Evolutionary conservation across 2,797 vertebrate genomes (phyloP).

Genomic region (Protonibea diacanthus): DNA sequence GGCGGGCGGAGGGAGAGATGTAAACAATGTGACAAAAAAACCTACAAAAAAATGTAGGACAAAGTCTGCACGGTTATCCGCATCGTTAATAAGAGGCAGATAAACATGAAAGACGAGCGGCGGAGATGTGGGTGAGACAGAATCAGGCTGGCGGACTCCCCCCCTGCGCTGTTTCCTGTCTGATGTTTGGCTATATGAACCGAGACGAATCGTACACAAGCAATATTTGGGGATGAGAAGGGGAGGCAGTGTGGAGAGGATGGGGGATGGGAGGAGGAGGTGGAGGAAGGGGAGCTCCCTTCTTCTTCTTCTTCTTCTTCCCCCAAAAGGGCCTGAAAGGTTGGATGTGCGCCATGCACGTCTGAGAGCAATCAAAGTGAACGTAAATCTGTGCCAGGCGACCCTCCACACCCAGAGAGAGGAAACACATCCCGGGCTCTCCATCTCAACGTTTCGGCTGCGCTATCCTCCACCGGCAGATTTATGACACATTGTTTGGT

Average conservation of each 20-base stretch:
- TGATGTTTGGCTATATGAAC: slow-evolving; percentile 70
- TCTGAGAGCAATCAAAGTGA: slow-evolving; percentile 76
- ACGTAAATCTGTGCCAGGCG: slow-evolving; percentile 62
- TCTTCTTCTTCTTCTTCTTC: slow-evolving; percentile 1
- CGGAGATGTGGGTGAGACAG: slow-evolving; percentile 58
- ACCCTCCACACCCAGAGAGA: slow-evolving; percentile 53
- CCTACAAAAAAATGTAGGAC: slow-evolving; percentile 64
- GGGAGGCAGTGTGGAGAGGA: slow-evolving; percentile 25
- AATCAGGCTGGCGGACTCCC: slow-evolving; percentile 67
- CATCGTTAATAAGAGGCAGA: slow-evolving; percentile 60
- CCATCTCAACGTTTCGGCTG: slow-evolving; percentile 41
- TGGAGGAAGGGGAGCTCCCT: slow-evolving; percentile 59
- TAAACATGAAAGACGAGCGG: slow-evolving; percentile 65
- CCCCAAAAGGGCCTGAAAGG: slow-evolving; percentile 71
- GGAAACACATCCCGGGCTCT: slow-evolving; percentile 53
- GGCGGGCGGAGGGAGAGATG: slow-evolving; percentile 39
- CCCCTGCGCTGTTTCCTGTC: slow-evolving; percentile 63
- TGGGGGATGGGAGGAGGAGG: slow-evolving; percentile 41
- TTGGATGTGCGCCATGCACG: slow-evolving; percentile 70
- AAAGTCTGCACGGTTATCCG: slow-evolving; percentile 45
- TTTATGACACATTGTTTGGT: slow-evolving; percentile 73
- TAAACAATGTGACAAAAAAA: slow-evolving; percentile 74
- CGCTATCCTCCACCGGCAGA: slow-evolving; percentile 33
- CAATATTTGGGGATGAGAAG: slow-evolving; percentile 75
- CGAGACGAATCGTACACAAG: slow-evolving; percentile 69